Evolutionary conservation across 2,113 vertebrate species (phyloP), one percentile per base, ranked within the genome.

Genomic region (Pygoscelis adeliae): DNA sequence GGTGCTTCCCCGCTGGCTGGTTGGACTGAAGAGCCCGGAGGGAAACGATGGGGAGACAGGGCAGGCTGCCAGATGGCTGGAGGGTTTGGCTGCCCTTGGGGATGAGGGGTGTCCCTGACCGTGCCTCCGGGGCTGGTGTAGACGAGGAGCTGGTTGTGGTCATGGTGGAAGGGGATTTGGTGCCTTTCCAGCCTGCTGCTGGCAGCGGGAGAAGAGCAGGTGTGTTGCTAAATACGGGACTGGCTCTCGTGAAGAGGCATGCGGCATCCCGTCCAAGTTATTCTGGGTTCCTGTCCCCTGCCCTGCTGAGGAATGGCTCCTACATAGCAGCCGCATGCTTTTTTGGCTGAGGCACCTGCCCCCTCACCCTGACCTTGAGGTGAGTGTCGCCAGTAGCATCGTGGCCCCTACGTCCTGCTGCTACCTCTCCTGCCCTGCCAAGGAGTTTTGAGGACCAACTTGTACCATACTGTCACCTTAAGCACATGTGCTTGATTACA

Each of bases 161-260:
- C 4, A 0, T 4, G 22, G 22, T 72, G 58, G 40, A 87, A 76
- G 34, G 53, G 12, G 46, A 62, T 87, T 59, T 90, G 83, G 47
- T 93, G n/a, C 42, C 65, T 94, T 92, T 95, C 95, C 94, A 95
- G 69, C 83, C 92, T 15, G 53, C 61, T 44, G 63, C 91, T 90
- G 79, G 96, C 95, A 96, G 62, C 0, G 0, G 65, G 66, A 90
- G 79, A 53, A 50, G 91, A 96, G 93, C 95, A 97, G 96, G 96
- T 97, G 95, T 80, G 69, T 72, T 89, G 65, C 93, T 92, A 95
- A 97, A 59, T 81, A 67, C 78, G 79, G 95, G 47, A 15, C 82
- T 94, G 84, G 91, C 79, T 96, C 76, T 73, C 1, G 9, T 56
- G 44, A 29, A 93, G 88, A 90, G 63, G 42, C 77, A 94, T 55